Evolutionary conservation across 2,888 invertebrate species (phyloP).

Genomic region (Stegophylla sp.): DNA sequence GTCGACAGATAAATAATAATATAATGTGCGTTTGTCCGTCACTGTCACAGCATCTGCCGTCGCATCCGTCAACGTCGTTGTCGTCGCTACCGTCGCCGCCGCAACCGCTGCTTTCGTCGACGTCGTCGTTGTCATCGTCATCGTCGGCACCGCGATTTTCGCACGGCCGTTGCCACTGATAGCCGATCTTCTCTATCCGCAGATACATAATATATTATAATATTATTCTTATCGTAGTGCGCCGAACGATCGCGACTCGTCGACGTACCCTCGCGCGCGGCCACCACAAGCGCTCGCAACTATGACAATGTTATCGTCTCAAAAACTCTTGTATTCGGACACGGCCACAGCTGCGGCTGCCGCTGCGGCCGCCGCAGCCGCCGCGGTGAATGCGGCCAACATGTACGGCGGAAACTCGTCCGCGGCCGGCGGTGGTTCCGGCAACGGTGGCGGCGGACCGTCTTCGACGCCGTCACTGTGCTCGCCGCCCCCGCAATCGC

Average conservation of each 20-base stretch:
- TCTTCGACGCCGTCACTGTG: conserved; percentile 63
- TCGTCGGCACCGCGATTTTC: background rate
- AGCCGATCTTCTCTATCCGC: background rate
- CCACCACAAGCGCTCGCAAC: conserved; percentile 46
- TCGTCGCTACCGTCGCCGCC: background rate
- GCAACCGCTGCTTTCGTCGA: background rate
- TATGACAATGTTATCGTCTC: conserved; percentile 68
- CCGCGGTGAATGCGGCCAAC: conserved; percentile 42
- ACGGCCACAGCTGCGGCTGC: conserved; percentile 77
- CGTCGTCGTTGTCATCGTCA: conserved; percentile 1
- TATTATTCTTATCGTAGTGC: no score
- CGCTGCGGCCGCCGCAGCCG: conserved; percentile 66
- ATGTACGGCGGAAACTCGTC: conserved; percentile 79
- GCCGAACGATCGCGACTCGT: no score
- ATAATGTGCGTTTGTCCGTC: background rate
- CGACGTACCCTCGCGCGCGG: background rate
- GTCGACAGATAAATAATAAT: no score
- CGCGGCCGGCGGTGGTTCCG: conserved; percentile 71
- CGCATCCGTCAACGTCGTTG: background rate
- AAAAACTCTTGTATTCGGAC: conserved; percentile 76
- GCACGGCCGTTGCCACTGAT: conserved; percentile 5
- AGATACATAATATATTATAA: no score
- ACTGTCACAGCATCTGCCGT: background rate
- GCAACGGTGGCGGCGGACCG: conserved; percentile 19
- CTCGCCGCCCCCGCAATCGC: conserved; percentile 68